Evolutionary conservation across 2,797 vertebrate genomes (phyloP).

Genomic region (Bucorvus abyssinicus): DNA sequence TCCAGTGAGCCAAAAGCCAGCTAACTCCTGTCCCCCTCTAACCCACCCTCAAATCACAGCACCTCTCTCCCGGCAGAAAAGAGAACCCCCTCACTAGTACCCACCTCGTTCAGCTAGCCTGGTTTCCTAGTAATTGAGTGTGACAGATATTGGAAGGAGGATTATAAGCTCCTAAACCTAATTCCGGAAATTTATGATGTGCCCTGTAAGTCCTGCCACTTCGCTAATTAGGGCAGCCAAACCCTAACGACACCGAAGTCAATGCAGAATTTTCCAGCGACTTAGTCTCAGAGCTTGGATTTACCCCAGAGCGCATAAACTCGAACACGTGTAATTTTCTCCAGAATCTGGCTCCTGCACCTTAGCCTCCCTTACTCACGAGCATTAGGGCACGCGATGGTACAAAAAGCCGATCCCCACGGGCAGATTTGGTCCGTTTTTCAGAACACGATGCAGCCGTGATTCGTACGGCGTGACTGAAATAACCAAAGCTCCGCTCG

Average conservation of each 20-base stretch:
- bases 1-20: not conserved
- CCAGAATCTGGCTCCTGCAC: not conserved
- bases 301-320: not conserved
- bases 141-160: not conserved
- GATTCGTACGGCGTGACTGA: not conserved
- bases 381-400: not conserved
- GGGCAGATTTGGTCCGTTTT: not conserved
- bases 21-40: not conserved
- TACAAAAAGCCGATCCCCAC: not conserved
- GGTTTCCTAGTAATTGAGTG: not conserved
- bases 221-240: not conserved
- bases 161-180: not conserved
- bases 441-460: rapidly evolving
- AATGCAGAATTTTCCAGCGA: not conserved
- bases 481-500: not conserved
- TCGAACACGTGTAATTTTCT: not conserved
- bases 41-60: not conserved
- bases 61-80: not conserved
- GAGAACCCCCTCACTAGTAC: not conserved
- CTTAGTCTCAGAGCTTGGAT: not conserved
- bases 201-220: not conserved
- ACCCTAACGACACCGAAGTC: not conserved
- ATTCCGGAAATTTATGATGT: not conserved
- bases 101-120: not conserved
- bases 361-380: not conserved